Evolutionary conservation across 2,888 invertebrate genomes (phyloP), one percentile per base, ranked within the genome.

Genomic region (Camptogramma bilineatum): DNA sequence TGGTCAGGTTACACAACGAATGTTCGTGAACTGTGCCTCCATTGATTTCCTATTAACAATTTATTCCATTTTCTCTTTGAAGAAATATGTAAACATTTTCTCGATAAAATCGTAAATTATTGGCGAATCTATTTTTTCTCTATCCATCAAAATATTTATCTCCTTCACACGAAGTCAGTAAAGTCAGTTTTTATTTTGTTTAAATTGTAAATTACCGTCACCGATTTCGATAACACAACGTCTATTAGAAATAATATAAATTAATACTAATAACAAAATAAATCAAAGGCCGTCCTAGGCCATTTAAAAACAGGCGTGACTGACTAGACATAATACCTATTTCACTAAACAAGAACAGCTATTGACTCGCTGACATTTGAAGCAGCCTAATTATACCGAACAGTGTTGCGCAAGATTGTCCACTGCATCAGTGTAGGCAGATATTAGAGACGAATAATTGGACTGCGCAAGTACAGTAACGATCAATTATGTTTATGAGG

Each of bases 361-460:
- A 75, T 82, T 75, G 81, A 75, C 77, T 78, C 76, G 70, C 75
- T 84, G 85, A 82, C 84, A 86, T 87, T 87, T 85, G 75, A 71
- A 76, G 76, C 71, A 76, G 74, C 73, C 78, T 84, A 84, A 85
- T 84, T 83, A 83, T 77, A 81, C 71, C 77, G 77, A 76, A 65
- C 76, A 46, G 48, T 73, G 78, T 80, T 83, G 75, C 73, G 77
- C 75, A 84, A 84, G 69, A 76, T 68, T 79, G 77, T 73, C 68
- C 72, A 73, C 75, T 75, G 74, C 75, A 74, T 70, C 75, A 75
- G 74, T 76, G 80, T 80, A 77, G 79, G 76, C 67, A 73, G 79
- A 73, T 67, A 75, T 74, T 71, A 78, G 77, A 76, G 74, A 75
- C 77, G 70, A 80, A 75, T 83, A 80, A 81, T 80, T 80, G 78